These are phyloP conservation scores for Ennomos quercinarius DNA, from an alignment of 2,888 invertebrate genomes.

Conservation along the genomic window DNA sequence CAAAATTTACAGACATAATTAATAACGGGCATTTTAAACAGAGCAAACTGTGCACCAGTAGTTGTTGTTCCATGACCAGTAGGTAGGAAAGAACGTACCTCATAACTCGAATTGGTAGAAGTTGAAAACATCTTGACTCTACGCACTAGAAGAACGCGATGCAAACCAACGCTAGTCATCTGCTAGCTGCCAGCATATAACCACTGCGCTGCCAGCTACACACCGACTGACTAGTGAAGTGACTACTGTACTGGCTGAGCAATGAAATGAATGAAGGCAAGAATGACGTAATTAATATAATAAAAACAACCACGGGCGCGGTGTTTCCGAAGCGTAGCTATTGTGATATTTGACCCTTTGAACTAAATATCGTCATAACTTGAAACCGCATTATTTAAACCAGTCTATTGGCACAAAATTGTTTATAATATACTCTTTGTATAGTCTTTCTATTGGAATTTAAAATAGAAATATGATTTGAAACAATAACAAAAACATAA, in stretches of 20 bases:
- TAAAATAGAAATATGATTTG: constrained; percentile 44
- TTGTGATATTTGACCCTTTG: constrained; percentile 71
- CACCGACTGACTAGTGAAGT: constrained; percentile 6
- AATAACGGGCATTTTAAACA: too few relatives aligned
- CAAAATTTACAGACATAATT: too few relatives aligned
- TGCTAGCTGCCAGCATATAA: constrained; percentile 56
- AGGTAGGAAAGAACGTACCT: constrained; percentile 54
- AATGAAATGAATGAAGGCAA: constrained; percentile 45
- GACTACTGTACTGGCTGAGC: constrained; percentile 10
- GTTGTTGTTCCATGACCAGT: too few relatives aligned
- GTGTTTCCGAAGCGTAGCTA: neutral
- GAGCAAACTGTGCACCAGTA: too few relatives aligned
- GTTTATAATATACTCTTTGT: too few relatives aligned
- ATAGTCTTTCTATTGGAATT: too few relatives aligned
- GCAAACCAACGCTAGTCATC: constrained; percentile 59
- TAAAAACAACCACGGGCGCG: constrained; percentile 20
- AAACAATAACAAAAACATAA: constrained; percentile 55
- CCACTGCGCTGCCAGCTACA: constrained; percentile 53
- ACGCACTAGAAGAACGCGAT: constrained; percentile 57
- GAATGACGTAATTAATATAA: constrained; percentile 44
- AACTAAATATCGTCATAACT: constrained; percentile 51
- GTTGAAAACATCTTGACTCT: constrained; percentile 68
- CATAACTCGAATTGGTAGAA: constrained; percentile 63
- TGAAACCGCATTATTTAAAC: constrained; percentile 45
- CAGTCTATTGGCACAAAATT: constrained; percentile 21